These are phyloP conservation scores for Hydra vulgaris DNA, from an alignment of 30 jellyfish, hydroid and myxozoan species.

Conservation along the genomic window DNA sequence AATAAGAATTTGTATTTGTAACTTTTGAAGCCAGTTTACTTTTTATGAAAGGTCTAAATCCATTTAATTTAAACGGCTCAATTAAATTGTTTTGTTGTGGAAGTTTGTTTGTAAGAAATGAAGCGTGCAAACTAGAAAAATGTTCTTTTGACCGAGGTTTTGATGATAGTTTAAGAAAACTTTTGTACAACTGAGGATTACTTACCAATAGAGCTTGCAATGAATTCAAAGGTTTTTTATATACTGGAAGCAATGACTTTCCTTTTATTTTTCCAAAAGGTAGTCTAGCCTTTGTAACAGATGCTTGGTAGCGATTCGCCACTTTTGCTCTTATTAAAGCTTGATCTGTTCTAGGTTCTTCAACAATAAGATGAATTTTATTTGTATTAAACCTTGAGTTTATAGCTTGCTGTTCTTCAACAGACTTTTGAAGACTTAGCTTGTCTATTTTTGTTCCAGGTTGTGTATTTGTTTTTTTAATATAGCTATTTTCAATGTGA, in stretches of 20 bases:
- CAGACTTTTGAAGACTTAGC: too few species aligned
- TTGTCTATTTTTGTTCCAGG: background rate
- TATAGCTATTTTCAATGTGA: background rate
- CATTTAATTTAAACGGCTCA: background rate
- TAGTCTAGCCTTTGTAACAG: background rate
- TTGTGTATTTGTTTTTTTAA: background rate
- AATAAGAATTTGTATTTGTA: background rate
- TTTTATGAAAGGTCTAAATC: background rate
- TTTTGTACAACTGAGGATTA: background rate
- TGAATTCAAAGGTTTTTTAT: background rate
- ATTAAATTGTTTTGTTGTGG: background rate
- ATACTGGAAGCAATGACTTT: background rate
- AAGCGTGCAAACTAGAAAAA: background rate
- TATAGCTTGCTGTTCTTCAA: too few species aligned
- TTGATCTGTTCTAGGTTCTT: constrained; percentile 73
- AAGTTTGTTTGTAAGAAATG: background rate
- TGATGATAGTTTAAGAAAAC: background rate
- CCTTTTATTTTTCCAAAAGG: background rate
- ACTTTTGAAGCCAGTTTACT: background rate
- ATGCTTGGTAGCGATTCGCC: constrained; percentile 1
- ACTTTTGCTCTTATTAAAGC: constrained; percentile 69
- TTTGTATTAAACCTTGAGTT: background rate
- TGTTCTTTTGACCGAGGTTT: background rate
- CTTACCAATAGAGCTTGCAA: background rate
- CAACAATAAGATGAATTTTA: constrained; percentile 4